Evolutionary conservation across 35 echinoderm and acorn worm species (phyloP), one percentile per base, ranked within the genome.

Genomic region (Apostichopus californicus): DNA sequence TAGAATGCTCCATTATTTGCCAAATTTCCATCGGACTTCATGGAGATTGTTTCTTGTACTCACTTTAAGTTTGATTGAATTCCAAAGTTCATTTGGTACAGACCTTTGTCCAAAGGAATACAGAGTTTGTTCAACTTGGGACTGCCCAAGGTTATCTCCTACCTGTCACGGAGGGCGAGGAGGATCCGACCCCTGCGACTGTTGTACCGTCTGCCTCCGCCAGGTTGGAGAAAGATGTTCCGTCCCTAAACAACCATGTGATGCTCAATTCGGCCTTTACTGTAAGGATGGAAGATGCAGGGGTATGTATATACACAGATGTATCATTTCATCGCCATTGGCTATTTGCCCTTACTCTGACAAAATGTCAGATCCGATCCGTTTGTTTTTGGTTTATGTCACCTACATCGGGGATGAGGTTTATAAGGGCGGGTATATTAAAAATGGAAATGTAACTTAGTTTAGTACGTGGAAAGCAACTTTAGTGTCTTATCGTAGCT

Each of bases 181-280:
- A 8, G 70, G 91, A 1, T 83, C 91, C 34, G 97, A 94, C 87
- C 94, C 94, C 13, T 98, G 97, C 21, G 94, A 93, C 14, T 98
- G 97, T 78, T 98, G 97, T 72, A 96, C 93, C 9, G 87, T 98
- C 55, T 98, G 97, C 90, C 72, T 94, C 57, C 87, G 93, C 7
- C 95, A 98, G 85, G 93, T 93, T 9, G 95, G 94, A 8, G 94
- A 98, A 53, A 71, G 87, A 61, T 98, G 97, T 81, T 75, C 90
- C 79, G 87, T 94, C 9, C 94, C 94, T n/a, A 94, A 92, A 66
- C 90, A 92, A 78, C 93, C 97, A 6, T 98, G 97, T 79, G 97
- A 98, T 92, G 79, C 90, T 2, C 92, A 80, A 14, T 98, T 98
- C 92, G 94, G 90, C 12, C 89, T 98, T 23, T 82, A 57, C 25